phyloP scores from a whole-genome alignment of 2,797 vertebrate species.

The Muscicapa striata region DNA sequence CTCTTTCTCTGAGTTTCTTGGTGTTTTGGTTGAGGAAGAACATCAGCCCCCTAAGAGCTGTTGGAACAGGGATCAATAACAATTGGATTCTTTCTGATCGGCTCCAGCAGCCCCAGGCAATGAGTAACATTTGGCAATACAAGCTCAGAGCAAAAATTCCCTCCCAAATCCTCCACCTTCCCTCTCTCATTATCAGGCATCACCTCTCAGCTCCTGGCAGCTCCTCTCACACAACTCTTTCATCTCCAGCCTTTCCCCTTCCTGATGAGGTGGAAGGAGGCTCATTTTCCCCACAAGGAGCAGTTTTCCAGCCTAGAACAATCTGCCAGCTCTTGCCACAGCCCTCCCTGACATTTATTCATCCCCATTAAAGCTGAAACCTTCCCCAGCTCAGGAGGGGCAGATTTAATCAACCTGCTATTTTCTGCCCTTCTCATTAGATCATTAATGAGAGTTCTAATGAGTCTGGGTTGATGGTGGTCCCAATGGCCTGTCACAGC shows the following conservation, averaged over 20 bases:
- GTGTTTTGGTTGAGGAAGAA: neutral
- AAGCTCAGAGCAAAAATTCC: constrained; percentile 3
- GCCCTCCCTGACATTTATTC: neutral
- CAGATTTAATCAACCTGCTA: constrained; percentile 43
- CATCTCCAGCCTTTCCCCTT: neutral
- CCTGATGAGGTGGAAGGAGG: neutral
- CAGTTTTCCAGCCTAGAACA: neutral
- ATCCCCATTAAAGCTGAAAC: neutral
- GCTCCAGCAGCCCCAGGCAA: constrained; percentile 17
- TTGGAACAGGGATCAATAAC: neutral
- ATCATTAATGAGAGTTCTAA: neutral
- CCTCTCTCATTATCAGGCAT: constrained; percentile 41
- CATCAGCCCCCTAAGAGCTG: neutral
- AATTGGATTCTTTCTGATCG: constrained; percentile 28
- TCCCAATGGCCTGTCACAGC: neutral
- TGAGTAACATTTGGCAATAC: neutral
- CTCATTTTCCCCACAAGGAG: constrained; percentile 9
- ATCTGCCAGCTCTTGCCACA: neutral
- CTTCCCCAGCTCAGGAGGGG: constrained; percentile 2
- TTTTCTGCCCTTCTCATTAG: neutral
- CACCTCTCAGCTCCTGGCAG: constrained; percentile 40
- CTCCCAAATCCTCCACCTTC: neutral
- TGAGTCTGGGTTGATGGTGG: neutral
- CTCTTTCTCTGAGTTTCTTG: neutral
- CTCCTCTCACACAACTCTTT: constrained; percentile 1